Conservation (phyloP, 2,113 vertebrate genomes). For the Oncorhynchus kisutch region DNA sequence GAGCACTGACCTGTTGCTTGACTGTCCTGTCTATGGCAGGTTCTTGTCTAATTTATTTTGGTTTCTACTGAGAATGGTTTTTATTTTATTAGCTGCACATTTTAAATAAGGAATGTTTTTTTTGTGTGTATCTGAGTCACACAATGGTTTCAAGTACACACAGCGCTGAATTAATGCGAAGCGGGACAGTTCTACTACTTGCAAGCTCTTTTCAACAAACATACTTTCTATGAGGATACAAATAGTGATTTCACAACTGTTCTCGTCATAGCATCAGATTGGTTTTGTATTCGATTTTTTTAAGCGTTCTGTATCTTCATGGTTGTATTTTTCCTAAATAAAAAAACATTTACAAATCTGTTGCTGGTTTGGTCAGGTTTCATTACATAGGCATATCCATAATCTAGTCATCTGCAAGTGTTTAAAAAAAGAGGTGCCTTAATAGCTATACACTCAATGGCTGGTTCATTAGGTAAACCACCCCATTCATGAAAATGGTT, state of each 20-base stretch:
- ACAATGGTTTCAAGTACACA: neutral
- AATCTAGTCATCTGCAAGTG: no score
- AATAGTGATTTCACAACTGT: slow-evolving; percentile 17
- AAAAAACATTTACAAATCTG: slow-evolving; percentile 22
- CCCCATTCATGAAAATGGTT: no score
- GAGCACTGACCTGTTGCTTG: slow-evolving; percentile 1
- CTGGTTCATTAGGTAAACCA: no score
- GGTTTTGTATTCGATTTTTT: slow-evolving; percentile 28
- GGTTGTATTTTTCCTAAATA: slow-evolving; percentile 42
- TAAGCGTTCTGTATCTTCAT: slow-evolving; percentile 30
- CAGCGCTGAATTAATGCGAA: neutral
- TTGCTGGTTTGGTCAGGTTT: neutral
- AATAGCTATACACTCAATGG: no score
- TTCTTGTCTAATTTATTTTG: neutral
- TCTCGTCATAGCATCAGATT: slow-evolving; percentile 19
- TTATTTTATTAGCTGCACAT: neutral
- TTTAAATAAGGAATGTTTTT: neutral
- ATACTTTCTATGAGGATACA: neutral
- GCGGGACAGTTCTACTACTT: slow-evolving; percentile 6
- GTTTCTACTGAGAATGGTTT: neutral
- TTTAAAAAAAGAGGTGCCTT: no score
- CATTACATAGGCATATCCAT: no score
- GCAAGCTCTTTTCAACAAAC: neutral
- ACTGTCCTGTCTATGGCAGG: neutral
- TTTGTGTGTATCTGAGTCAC: neutral